Evolutionary conservation across 2,797 vertebrate genomes (phyloP).

Genomic region (Brachyrhaphis roseni): DNA sequence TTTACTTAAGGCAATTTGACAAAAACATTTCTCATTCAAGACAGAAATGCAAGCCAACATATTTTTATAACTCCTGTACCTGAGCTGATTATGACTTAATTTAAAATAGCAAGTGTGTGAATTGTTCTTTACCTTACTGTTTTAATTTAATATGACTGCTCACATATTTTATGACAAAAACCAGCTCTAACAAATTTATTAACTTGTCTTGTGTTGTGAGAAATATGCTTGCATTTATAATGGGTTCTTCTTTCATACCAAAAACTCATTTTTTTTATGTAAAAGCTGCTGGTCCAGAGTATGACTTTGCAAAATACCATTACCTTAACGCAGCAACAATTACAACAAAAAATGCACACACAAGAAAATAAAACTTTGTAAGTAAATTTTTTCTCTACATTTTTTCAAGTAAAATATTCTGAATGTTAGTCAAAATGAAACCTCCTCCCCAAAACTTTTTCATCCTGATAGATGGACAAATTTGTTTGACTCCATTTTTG

Average conservation of each 20-base stretch:
- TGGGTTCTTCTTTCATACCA: neutral
- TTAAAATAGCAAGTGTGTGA: neutral
- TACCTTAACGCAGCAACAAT: neutral
- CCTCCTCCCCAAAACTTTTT: no score
- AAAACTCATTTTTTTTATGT: no score
- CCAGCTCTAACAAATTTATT: neutral
- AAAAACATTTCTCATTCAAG: neutral
- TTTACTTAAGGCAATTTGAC: constrained; percentile 7
- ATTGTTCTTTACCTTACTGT: neutral
- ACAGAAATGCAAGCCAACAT: neutral
- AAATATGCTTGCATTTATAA: neutral
- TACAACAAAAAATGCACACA: neutral
- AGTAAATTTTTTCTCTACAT: neutral
- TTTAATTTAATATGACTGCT: neutral
- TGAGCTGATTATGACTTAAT: neutral
- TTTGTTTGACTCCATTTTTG: neutral
- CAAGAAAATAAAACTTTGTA: neutral
- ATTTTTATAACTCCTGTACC: neutral
- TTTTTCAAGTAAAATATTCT: neutral
- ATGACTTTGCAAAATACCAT: neutral
- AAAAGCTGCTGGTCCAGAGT: neutral
- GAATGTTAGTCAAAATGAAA: neutral
- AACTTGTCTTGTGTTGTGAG: neutral
- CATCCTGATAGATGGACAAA: no score
- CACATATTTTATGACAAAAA: neutral